phyloP scores from a whole-genome alignment of 2,888 invertebrate species.

The Drosophila paucipuncta region DNA sequence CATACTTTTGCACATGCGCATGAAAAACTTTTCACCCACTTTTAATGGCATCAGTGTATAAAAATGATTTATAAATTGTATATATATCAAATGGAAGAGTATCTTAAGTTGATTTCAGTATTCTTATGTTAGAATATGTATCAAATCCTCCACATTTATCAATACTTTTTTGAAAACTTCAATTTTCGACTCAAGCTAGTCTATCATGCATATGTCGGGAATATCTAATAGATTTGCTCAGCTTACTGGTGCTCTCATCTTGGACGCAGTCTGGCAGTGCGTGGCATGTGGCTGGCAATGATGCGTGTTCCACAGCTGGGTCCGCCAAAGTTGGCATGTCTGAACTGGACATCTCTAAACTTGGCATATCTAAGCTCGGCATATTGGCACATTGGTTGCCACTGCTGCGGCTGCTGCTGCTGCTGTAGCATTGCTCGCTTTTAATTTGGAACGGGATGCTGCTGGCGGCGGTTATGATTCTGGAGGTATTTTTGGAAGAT shows the following conservation, averaged over 20 bases:
- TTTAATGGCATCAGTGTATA: neutral
- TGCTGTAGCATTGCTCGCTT: neutral
- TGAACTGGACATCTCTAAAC: constrained; percentile 38
- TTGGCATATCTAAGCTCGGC: constrained; percentile 55
- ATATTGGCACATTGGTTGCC: constrained; percentile 30
- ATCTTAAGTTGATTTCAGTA: neutral
- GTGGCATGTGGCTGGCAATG: constrained; percentile 10
- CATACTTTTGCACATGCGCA: neutral
- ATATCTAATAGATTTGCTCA: neutral
- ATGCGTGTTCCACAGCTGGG: neutral
- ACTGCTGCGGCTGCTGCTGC: neutral
- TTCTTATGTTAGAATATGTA: neutral
- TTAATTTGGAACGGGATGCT: neutral
- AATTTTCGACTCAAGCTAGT: neutral
- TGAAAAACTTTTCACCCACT: neutral
- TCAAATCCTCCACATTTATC: neutral
- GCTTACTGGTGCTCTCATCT: constrained; percentile 78
- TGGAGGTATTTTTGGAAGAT: constrained; percentile 29
- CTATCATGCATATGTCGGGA: neutral
- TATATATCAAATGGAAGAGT: neutral
- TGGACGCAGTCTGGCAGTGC: constrained; percentile 62
- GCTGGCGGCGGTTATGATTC: neutral
- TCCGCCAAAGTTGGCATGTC: constrained; percentile 17
- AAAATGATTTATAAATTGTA: neutral
- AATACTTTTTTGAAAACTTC: neutral